phyloP scores from a whole-genome alignment of 2,113 vertebrate species.

The Scophthalmus maximus region DNA sequence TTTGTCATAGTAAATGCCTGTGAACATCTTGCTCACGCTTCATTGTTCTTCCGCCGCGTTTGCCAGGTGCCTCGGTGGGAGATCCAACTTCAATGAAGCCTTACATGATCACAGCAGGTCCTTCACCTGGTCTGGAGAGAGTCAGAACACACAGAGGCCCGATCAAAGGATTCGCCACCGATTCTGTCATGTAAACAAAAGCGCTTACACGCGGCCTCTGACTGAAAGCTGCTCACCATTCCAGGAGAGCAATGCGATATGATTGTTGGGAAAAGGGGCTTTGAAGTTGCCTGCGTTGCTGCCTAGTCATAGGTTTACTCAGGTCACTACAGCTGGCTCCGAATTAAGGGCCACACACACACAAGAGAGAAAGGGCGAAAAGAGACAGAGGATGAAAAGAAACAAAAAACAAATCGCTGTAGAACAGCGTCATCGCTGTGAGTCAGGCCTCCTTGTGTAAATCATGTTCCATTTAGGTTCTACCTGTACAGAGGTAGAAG shows the following conservation, averaged over 20 bases:
- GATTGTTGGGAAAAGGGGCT: constrained; percentile 54
- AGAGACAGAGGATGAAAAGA: neutral
- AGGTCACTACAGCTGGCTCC: constrained; percentile 51
- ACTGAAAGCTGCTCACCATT: constrained; percentile 46
- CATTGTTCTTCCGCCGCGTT: constrained; percentile 5
- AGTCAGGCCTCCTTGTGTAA: constrained; percentile 64
- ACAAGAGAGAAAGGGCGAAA: neutral
- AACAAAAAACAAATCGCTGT: constrained; percentile 4
- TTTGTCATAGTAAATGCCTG: neutral
- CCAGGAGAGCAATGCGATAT: constrained; percentile 46
- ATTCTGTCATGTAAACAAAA: constrained; percentile 58
- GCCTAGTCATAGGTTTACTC: constrained; percentile 49
- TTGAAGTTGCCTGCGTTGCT: constrained; percentile 66
- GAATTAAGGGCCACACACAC: neutral
- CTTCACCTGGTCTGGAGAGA: constrained; percentile 24
- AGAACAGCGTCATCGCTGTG: constrained; percentile 34
- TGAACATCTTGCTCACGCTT: constrained; percentile 3
- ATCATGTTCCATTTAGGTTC: constrained; percentile 31
- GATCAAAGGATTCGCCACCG: constrained; percentile 47
- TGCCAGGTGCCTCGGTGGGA: constrained; percentile 19
- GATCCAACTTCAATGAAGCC: constrained; percentile 40
- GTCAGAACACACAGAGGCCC: constrained; percentile 13
- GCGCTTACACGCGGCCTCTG: constrained; percentile 17
- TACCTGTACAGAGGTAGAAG: constrained; percentile 44
- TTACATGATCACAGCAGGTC: constrained; percentile 20